Conservation (phyloP, 2,888 invertebrate genomes). For the Drosophila cognata region DNA sequence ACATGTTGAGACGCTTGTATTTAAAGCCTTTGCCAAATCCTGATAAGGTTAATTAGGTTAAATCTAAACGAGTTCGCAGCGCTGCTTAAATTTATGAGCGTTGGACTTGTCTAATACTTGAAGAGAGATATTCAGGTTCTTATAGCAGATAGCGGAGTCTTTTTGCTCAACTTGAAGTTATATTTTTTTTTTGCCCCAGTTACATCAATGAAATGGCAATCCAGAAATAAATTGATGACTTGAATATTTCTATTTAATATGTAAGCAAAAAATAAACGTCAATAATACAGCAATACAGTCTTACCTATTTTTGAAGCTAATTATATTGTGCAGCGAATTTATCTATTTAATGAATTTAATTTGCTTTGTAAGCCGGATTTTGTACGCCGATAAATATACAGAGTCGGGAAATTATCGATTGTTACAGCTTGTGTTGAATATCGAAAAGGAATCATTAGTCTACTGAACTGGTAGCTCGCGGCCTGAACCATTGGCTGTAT, state of each 20-base stretch:
- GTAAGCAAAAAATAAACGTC: background rate
- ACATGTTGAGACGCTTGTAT: constrained; percentile 36
- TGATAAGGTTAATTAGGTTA: constrained; percentile 49
- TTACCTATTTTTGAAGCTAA: background rate
- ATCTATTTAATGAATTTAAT: background rate
- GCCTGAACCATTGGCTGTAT: background rate
- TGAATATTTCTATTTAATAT: background rate
- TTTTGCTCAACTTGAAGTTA: background rate
- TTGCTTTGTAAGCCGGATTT: background rate
- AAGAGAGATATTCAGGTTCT: background rate
- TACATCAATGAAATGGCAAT: background rate
- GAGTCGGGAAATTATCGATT: background rate
- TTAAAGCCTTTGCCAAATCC: constrained; percentile 51
- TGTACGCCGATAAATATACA: background rate
- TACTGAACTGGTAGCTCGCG: background rate
- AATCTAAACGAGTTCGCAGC: constrained; percentile 56
- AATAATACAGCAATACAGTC: background rate
- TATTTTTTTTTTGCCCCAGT: background rate
- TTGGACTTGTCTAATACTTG: background rate
- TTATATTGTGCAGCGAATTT: background rate
- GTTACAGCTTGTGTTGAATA: background rate
- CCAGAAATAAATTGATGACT: background rate
- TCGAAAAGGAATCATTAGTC: background rate
- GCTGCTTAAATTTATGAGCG: background rate
- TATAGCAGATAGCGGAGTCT: background rate